These are phyloP conservation scores for Calidris pugnax DNA, from an alignment of 2,113 vertebrate species.

Conservation along the genomic window DNA sequence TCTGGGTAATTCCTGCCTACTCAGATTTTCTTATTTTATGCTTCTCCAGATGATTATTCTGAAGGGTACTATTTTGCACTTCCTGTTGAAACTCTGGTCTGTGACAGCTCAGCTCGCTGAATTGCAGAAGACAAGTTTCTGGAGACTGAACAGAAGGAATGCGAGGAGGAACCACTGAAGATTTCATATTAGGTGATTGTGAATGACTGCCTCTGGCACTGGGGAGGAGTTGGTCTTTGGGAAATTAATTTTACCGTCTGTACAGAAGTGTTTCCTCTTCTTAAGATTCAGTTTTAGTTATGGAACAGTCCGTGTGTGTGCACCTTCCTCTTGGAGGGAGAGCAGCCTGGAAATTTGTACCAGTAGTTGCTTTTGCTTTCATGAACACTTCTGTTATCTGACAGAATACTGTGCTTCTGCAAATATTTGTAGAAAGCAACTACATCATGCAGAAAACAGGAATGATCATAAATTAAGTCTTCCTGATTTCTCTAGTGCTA, in stretches of 20 bases:
- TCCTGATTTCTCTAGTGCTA: background rate
- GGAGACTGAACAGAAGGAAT: constrained; percentile 4
- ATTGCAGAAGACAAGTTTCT: background rate
- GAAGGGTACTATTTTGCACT: background rate
- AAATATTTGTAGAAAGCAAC: background rate
- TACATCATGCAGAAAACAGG: background rate
- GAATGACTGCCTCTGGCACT: background rate
- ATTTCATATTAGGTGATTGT: background rate
- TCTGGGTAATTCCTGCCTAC: background rate
- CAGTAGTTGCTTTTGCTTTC: background rate
- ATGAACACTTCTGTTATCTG: background rate
- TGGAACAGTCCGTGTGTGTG: background rate
- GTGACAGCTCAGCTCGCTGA: background rate
- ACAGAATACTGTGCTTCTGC: background rate
- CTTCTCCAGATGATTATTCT: background rate
- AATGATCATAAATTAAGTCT: background rate
- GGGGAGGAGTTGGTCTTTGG: background rate
- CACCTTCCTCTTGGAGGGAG: background rate
- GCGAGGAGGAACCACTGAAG: background rate
- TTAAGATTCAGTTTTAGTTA: background rate
- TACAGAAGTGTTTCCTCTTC: background rate
- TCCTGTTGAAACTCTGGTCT: background rate
- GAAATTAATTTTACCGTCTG: background rate
- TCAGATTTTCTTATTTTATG: background rate
- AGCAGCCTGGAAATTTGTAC: background rate